These are phyloP conservation scores for Heliconius charithonia DNA, from an alignment of 2,888 invertebrate species.

Conservation along the genomic window DNA sequence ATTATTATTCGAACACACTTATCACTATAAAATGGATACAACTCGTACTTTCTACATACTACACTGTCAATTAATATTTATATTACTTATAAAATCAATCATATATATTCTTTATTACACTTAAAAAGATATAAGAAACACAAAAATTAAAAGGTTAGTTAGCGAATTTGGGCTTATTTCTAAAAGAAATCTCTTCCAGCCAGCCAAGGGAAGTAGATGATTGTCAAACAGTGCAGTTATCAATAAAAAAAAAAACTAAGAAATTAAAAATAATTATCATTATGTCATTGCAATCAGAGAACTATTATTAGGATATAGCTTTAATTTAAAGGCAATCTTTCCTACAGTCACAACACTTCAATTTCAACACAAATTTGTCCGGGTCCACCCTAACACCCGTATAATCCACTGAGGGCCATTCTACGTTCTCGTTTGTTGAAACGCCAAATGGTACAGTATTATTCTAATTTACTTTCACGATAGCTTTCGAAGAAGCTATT, in stretches of 20 bases:
- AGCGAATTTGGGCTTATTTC: no score
- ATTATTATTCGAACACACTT: not conserved
- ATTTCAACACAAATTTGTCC: slow-evolving; percentile 78
- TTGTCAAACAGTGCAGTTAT: no score
- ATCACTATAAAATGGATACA: no score
- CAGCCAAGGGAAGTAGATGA: no score
- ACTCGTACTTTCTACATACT: no score
- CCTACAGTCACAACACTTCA: slow-evolving; percentile 70
- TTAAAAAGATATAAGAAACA: no score
- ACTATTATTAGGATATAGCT: slow-evolving; percentile 23
- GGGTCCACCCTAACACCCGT: slow-evolving; percentile 71
- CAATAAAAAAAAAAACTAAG: no score
- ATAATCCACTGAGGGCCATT: slow-evolving; percentile 81
- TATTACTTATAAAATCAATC: not conserved
- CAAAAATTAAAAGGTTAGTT: no score
- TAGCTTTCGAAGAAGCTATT: slow-evolving; percentile 82
- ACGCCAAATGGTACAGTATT: slow-evolving; percentile 82
- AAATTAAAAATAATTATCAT: no score
- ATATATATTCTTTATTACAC: no score
- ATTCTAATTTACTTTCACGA: slow-evolving; percentile 82
- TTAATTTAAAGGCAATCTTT: slow-evolving; percentile 56
- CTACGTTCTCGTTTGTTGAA: slow-evolving; percentile 79
- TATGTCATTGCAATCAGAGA: not conserved
- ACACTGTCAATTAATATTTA: not conserved
- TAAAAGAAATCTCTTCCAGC: no score